A percentile compares a stretch with the other conserved stretches of the same genome.
Conservation (phyloP, 2,888 invertebrate species). For the Iselma pallidipennis region DNA sequence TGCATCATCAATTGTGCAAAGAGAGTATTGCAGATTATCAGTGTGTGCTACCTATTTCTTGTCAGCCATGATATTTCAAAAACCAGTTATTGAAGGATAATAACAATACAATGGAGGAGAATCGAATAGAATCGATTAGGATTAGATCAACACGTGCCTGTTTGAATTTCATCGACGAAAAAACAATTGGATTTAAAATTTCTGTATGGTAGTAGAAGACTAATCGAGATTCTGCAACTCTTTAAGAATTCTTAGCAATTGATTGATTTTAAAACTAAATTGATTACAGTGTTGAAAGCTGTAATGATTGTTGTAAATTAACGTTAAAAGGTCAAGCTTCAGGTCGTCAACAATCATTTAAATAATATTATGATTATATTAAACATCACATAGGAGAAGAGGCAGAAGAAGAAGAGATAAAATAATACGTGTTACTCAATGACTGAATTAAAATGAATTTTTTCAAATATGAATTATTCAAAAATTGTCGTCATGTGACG, state of each 20-base stretch:
- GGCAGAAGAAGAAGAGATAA: neutral
- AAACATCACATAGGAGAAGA: neutral
- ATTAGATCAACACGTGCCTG: no score
- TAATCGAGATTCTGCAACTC: no score
- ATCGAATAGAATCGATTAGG: no score
- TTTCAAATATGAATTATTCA: neutral
- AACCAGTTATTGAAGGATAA: neutral
- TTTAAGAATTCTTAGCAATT: no score
- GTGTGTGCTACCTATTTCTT: no score
- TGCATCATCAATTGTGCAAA: no score
- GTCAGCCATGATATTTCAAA: neutral
- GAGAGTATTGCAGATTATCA: no score
- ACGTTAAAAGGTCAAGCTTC: neutral
- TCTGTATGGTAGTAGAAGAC: no score
- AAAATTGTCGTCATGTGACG: neutral
- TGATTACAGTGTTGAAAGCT: neutral
- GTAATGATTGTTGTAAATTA: neutral
- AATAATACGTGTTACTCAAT: neutral
- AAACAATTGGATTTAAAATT: no score
- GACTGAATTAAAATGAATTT: neutral
- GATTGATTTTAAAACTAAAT: neutral
- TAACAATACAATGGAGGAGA: neutral
- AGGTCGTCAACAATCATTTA: slow-evolving; percentile 1
- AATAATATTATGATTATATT: slow-evolving; percentile 13
- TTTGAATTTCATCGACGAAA: neutral